phyloP scores from a whole-genome alignment of 2,113 vertebrate genomes.

The Grammomys dolichurus region DNA sequence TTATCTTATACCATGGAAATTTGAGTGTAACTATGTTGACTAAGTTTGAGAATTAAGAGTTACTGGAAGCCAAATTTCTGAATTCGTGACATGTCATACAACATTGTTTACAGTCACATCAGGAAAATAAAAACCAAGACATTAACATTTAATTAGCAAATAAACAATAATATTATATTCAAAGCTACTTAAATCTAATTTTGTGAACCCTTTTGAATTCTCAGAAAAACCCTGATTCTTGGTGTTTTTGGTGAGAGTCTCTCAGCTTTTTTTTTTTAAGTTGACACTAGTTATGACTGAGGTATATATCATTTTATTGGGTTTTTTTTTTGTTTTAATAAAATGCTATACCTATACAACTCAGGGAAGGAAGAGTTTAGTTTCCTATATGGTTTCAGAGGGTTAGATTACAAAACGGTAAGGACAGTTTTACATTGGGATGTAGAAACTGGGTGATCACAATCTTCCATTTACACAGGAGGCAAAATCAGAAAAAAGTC shows the following conservation, averaged over 20 bases:
- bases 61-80: background rate
- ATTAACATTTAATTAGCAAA: background rate
- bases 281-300: background rate
- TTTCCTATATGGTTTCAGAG: background rate
- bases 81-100: background rate
- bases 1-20: background rate
- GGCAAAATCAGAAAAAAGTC: background rate
- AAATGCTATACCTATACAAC: background rate
- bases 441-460: background rate
- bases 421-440: background rate
- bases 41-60: background rate
- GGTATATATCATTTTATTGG: background rate
- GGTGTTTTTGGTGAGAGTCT: background rate
- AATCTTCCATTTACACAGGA: background rate
- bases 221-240: background rate
- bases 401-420: background rate
- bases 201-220: background rate
- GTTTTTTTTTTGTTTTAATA: background rate
- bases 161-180: background rate
- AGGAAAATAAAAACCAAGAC: background rate
- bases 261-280: background rate
- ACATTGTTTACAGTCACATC: background rate
- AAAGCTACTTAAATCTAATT: background rate
- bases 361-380: background rate
- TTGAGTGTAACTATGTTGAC: background rate